Evolutionary conservation across 1,140 invertebrate genomes (phyloP), one percentile per base, ranked within the genome.

Genomic region (Ostrea edulis): DNA sequence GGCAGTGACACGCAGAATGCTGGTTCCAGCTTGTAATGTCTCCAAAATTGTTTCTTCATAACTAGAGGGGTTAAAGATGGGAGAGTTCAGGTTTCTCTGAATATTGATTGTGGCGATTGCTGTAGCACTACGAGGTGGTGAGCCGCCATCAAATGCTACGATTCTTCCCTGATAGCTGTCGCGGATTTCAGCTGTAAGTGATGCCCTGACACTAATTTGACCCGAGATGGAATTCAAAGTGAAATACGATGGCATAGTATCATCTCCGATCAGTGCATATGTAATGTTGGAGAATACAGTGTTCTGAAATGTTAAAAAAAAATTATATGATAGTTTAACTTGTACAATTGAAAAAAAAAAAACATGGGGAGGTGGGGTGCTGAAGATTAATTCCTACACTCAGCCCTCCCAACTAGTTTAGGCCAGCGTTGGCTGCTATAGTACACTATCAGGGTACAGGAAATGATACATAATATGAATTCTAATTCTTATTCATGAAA

Each of bases 201-300:
- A 82, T 12, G 29, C 20, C 12, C 84, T 71, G 8, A 92, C 82
- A 51, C 20, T 87, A 68, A 92, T 92, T n/a, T 77, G 25, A 20
- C 91, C 90, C 17, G 65, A 88, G 17, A 22, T 62, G 7, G 86
- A 44, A 71, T 89, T 86, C 8, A 92, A 53, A 17, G 55, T 81
- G 85, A 92, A 91, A 86, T 88, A 92, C 0, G 58, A 87, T 14
- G 88, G 82, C 35, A 90, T 90, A 29, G 84, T 82, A 53, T 85
- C 90, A 86, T 90, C 90, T 62, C 92, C 93, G 82, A 91, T 87
- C 17, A 93, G 82, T 12, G 86, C 35, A 87, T 93, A 94, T 22
- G 68, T 87, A 11, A 92, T 65, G 44, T 87, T 88, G 12, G 90
- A 91, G 81, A 90, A 93, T 58, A 82, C 62, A 7, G 86, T 87